These are phyloP conservation scores for Pristionchus japonicus DNA, from an alignment of 2,888 invertebrate species.

Conservation along the genomic window DNA sequence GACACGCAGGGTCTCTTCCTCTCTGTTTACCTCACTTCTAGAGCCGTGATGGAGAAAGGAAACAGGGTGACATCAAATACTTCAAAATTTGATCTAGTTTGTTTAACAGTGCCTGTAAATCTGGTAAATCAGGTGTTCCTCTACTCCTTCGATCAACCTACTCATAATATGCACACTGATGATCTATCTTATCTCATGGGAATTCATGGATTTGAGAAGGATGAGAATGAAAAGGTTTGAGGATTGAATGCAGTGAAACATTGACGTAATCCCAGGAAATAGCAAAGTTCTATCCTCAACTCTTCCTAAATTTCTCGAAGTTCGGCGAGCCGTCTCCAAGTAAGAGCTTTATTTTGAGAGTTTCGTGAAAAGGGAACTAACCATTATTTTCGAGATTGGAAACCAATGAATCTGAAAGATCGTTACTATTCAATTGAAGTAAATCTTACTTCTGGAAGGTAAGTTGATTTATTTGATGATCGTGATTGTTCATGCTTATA, in stretches of 20 bases:
- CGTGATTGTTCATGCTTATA: too few relatives aligned
- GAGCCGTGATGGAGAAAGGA: neutral
- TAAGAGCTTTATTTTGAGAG: too few relatives aligned
- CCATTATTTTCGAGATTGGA: neutral
- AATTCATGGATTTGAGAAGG: conserved; percentile 56
- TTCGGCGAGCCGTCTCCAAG: conserved; percentile 30
- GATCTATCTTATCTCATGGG: conserved; percentile 62
- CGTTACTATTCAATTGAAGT: neutral
- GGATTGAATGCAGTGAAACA: too few relatives aligned
- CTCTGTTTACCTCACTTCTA: neutral
- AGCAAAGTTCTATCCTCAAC: conserved; percentile 13
- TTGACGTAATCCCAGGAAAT: conserved; percentile 25
- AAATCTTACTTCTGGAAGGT: neutral
- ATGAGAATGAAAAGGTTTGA: conserved; percentile 60
- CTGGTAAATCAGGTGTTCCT: conserved; percentile 51
- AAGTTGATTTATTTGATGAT: too few relatives aligned
- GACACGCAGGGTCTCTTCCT: conserved; percentile 9
- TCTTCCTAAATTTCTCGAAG: conserved; percentile 29
- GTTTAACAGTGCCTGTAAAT: too few relatives aligned
- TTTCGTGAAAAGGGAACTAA: too few relatives aligned
- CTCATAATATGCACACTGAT: conserved; percentile 59
- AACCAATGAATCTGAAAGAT: neutral
- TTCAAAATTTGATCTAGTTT: too few relatives aligned
- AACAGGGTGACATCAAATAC: conserved; percentile 17
- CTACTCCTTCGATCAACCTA: conserved; percentile 59